Conservation (phyloP, 2,113 vertebrate genomes). For the Aphelocoma coerulescens region DNA sequence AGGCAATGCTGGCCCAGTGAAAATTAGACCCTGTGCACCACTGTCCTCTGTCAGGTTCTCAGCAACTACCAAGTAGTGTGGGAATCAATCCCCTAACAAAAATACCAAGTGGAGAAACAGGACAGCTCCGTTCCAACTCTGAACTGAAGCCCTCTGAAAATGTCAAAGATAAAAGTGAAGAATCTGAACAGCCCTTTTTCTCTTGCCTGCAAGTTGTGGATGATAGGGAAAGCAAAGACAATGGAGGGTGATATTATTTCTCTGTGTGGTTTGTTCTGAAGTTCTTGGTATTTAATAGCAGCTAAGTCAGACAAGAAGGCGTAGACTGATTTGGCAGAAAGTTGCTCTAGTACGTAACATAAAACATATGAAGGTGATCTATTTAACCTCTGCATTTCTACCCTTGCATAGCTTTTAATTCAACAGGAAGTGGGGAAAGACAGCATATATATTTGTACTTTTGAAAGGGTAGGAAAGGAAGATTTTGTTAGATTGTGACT, state of each 20-base stretch:
- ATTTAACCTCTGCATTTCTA: background rate
- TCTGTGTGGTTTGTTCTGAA: background rate
- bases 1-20: rapidly evolving
- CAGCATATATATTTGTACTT: background rate
- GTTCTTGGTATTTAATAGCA: background rate
- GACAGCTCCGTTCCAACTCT: background rate
- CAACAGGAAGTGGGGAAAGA: background rate
- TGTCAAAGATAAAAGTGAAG: background rate
- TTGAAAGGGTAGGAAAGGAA: background rate
- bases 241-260: background rate
- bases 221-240: background rate
- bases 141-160: background rate
- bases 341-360: background rate
- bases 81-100: background rate
- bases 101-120: background rate
- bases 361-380: background rate
- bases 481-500: background rate
- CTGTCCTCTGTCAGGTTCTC: background rate
- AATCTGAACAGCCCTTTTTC: background rate
- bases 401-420: background rate
- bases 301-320: background rate
- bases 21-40: background rate
- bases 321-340: background rate
- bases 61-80: background rate
- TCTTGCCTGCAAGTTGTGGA: background rate